phyloP scores from a whole-genome alignment of 2,113 vertebrate genomes.

The Ageneiosus marmoratus region DNA sequence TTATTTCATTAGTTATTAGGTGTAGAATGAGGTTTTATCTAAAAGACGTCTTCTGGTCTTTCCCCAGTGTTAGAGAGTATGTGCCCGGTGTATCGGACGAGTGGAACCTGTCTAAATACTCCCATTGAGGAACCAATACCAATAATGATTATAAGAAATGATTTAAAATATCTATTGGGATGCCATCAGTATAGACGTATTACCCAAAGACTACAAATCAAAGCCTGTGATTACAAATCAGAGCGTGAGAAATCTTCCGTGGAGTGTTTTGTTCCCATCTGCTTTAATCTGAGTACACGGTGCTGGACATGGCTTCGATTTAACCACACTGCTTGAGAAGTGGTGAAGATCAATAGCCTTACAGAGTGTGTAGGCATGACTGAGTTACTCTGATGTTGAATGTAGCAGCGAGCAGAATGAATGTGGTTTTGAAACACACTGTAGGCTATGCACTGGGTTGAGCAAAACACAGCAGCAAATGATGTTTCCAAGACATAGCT shows the following conservation, averaged over 20 bases:
- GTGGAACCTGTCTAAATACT: too few species aligned
- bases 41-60: not conserved
- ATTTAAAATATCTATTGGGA: not conserved
- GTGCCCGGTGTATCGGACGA: too few species aligned
- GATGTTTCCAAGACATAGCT: not conserved
- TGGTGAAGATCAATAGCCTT: conserved; percentile 11
- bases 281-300: not conserved
- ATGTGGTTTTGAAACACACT: not conserved
- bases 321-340: not conserved
- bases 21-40: not conserved
- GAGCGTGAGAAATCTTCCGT: not conserved
- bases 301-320: not conserved
- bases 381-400: not conserved
- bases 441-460: not conserved
- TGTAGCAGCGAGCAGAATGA: not conserved
- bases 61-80: not conserved
- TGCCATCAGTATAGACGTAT: not conserved
- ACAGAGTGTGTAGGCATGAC: not conserved
- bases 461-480: not conserved
- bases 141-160: too few species aligned
- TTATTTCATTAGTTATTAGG: not conserved
- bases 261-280: not conserved
- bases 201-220: not conserved
- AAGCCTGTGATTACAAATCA: not conserved
- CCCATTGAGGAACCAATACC: too few species aligned